These are phyloP conservation scores for Tautogolabrus adspersus DNA, from an alignment of 2,113 vertebrate species.

Conservation along the genomic window DNA sequence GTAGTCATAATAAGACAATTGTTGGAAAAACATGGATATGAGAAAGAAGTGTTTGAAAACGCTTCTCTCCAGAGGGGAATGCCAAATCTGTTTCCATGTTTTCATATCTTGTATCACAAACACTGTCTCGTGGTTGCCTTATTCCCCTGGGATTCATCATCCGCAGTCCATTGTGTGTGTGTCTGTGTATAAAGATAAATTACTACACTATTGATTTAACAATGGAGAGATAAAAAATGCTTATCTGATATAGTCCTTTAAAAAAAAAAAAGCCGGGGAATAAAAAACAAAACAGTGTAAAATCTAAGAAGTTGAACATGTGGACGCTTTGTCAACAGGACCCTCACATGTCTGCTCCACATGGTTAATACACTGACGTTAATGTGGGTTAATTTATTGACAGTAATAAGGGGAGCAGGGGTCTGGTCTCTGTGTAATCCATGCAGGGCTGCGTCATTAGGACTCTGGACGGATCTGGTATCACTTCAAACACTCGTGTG, in stretches of 20 bases:
- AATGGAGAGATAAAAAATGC: not conserved
- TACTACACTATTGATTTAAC: not conserved
- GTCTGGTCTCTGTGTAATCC: conserved; percentile 52
- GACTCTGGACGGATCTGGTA: conserved; percentile 69
- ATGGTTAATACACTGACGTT: not conserved
- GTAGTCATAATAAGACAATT: not conserved
- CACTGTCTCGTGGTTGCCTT: conserved; percentile 4
- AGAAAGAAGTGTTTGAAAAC: not conserved
- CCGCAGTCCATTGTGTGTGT: conserved; percentile 38
- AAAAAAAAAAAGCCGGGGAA: no score
- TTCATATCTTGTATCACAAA: conserved; percentile 6
- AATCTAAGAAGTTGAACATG: conserved; percentile 39
- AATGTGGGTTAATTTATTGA: conserved; percentile 24
- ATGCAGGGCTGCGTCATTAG: conserved; percentile 67
- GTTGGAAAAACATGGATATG: not conserved
- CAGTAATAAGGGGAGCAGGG: conserved; percentile 31
- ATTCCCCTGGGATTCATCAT: conserved; percentile 41
- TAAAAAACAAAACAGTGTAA: conserved; percentile 23
- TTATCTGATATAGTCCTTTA: not conserved
- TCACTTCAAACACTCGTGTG: conserved; percentile 72
- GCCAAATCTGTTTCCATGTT: conserved; percentile 17
- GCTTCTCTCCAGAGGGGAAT: not conserved
- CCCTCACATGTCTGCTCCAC: conserved; percentile 20
- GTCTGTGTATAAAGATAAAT: conserved; percentile 13
- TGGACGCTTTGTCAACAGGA: conserved; percentile 28